Conservation (phyloP, 1,140 invertebrate genomes). For the Elysia chlorotica region DNA sequence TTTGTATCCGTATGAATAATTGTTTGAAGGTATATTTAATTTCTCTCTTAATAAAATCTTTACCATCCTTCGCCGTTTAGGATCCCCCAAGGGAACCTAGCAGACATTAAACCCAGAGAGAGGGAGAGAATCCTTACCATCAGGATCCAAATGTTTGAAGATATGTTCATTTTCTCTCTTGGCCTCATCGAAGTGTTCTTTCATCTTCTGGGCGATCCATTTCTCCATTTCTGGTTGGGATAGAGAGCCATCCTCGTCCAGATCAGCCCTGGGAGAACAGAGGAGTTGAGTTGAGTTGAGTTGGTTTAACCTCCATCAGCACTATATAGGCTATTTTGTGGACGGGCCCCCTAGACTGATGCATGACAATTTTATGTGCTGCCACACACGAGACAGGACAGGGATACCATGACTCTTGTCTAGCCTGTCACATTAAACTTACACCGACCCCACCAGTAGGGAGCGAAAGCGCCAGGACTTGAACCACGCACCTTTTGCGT, state of each 20-base stretch:
- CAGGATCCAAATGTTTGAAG: constrained; percentile 75
- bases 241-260: constrained; percentile 68
- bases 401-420: too few relatives aligned
- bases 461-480: too few relatives aligned
- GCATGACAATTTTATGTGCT: too few relatives aligned
- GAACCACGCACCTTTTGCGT: too few relatives aligned
- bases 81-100: background rate
- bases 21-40: background rate
- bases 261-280: constrained; percentile 71
- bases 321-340: too few relatives aligned
- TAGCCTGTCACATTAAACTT: too few relatives aligned
- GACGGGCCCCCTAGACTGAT: too few relatives aligned
- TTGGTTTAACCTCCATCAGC: too few relatives aligned
- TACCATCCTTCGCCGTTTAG: background rate
- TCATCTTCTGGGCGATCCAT: constrained; percentile 77
- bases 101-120: background rate
- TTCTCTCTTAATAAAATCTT: background rate
- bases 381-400: too few relatives aligned
- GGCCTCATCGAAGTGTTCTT: constrained; percentile 76
- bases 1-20: too few relatives aligned
- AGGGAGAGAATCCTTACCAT: constrained; percentile 65
- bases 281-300: too few relatives aligned
- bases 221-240: constrained; percentile 71
- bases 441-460: too few relatives aligned
- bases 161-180: constrained; percentile 75